Evolutionary conservation across 2,113 vertebrate genomes (phyloP).

Genomic region (Protomyctophum bolini): DNA sequence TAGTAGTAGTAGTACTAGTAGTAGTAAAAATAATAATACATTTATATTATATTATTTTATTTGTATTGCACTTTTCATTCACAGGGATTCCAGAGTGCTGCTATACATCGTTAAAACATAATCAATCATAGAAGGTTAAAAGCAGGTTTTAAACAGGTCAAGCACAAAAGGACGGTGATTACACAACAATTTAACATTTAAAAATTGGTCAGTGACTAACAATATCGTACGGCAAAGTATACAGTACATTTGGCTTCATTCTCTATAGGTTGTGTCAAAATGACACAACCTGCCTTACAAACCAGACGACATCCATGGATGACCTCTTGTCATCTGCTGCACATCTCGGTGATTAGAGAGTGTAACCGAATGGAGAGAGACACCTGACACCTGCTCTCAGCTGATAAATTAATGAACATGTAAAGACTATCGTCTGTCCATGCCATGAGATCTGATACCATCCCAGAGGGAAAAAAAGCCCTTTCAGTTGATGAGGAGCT

Average conservation of each 20-base stretch:
- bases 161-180: too few relatives aligned
- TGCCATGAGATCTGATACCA: slow-evolving; percentile 66
- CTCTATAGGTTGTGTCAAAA: neutral
- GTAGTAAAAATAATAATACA: too few relatives aligned
- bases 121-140: too few relatives aligned
- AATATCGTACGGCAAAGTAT: too few relatives aligned
- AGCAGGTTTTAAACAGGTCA: too few relatives aligned
- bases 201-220: too few relatives aligned
- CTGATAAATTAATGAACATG: slow-evolving; percentile 71
- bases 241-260: neutral
- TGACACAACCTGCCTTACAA: neutral
- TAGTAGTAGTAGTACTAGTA: too few relatives aligned
- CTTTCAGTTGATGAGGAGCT: slow-evolving; percentile 24
- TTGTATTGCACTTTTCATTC: too few relatives aligned
- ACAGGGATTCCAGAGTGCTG: too few relatives aligned
- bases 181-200: too few relatives aligned
- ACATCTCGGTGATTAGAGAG: slow-evolving; percentile 50
- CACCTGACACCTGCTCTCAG: slow-evolving; percentile 58
- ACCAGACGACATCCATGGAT: neutral
- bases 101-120: too few relatives aligned
- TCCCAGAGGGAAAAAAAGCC: slow-evolving; percentile 25
- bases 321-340: slow-evolving; percentile 17
- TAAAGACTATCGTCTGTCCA: slow-evolving; percentile 63
- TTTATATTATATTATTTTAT: too few relatives aligned
- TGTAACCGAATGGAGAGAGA: slow-evolving; percentile 46